phyloP scores from a whole-genome alignment of 2,797 vertebrate species.

The Varecia variegata region DNA sequence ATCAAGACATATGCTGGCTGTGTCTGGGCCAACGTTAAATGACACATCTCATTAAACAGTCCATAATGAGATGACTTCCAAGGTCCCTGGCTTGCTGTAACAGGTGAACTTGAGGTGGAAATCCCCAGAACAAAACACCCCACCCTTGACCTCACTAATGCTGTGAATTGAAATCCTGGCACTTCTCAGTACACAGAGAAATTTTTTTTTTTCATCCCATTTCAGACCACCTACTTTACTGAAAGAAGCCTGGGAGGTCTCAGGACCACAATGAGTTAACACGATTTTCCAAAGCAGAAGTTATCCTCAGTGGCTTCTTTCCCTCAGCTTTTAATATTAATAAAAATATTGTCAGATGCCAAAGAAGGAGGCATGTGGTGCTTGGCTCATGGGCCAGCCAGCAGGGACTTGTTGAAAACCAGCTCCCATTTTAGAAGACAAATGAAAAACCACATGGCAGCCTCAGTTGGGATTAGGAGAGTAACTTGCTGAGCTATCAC shows the following conservation, averaged over 20 bases:
- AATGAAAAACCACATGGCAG: slow-evolving; percentile 61
- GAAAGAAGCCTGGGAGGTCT: neutral
- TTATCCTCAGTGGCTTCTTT: neutral
- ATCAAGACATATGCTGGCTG: fast-evolving
- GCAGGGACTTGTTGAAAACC: slow-evolving; percentile 72
- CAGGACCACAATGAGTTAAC: neutral
- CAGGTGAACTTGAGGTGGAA: neutral
- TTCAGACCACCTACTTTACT: neutral
- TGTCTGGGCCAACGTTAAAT: neutral
- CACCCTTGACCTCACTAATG: neutral
- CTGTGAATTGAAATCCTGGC: neutral
- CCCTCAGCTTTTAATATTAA: neutral
- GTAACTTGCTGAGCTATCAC: slow-evolving; percentile 74
- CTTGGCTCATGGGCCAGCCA: slow-evolving; percentile 57
- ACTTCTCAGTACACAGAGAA: neutral
- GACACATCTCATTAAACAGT: neutral
- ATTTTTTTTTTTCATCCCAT: neutral
- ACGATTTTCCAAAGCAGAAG: neutral
- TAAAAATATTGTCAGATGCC: neutral
- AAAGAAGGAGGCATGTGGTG: neutral
- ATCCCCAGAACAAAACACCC: neutral
- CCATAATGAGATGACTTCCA: neutral
- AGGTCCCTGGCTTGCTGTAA: neutral
- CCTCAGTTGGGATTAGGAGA: slow-evolving; percentile 79
- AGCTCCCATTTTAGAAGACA: slow-evolving; percentile 72